phyloP scores from a whole-genome alignment of 2,888 invertebrate genomes.

The Meta bourneti region DNA sequence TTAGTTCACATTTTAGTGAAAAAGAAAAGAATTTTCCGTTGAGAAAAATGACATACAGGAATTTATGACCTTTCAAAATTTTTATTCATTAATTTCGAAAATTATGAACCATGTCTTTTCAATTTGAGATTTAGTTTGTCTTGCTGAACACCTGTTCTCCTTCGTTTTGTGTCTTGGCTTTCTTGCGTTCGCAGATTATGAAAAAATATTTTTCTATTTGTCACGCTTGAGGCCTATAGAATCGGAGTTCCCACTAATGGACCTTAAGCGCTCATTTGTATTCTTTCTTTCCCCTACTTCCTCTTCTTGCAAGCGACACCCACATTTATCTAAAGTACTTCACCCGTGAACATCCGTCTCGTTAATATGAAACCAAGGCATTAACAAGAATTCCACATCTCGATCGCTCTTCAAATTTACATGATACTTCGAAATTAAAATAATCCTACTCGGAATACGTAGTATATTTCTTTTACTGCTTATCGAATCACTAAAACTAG shows the following conservation, averaged over 20 bases:
- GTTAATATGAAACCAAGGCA: slow-evolving; percentile 19
- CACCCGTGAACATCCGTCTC: slow-evolving; percentile 17
- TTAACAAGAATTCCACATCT: background rate
- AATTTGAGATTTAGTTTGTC: too few species aligned
- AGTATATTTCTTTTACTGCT: too few species aligned
- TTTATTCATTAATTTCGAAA: too few species aligned
- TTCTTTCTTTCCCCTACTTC: background rate
- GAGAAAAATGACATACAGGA: too few species aligned
- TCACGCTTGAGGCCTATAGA: background rate
- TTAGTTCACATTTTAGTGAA: too few species aligned
- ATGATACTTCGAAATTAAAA: too few species aligned
- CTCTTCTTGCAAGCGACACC: background rate
- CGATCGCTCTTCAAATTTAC: too few species aligned
- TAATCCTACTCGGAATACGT: too few species aligned
- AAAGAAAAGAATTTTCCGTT: too few species aligned
- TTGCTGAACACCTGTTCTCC: background rate
- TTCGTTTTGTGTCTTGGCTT: background rate
- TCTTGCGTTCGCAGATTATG: background rate
- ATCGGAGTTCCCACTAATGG: background rate
- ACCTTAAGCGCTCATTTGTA: slow-evolving; percentile 14
- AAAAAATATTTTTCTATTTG: background rate
- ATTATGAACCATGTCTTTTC: too few species aligned
- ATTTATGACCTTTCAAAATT: too few species aligned
- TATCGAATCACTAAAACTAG: too few species aligned
- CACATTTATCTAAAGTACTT: slow-evolving; percentile 21